These are phyloP conservation scores for Cisticola juncidis DNA, from an alignment of 2,113 vertebrate genomes.

Conservation along the genomic window DNA sequence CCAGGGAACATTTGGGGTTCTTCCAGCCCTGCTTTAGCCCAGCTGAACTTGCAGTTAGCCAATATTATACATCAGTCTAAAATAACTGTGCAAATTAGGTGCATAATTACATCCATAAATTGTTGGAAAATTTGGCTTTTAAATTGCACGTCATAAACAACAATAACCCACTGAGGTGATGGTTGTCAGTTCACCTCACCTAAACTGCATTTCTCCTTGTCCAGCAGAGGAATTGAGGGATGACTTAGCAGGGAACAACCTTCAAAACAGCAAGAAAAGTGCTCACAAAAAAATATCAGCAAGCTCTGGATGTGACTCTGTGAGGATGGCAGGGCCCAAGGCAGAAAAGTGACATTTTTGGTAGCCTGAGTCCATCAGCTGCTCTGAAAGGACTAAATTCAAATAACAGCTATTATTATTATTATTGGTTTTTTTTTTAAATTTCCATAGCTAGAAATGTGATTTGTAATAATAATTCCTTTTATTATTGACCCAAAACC, in stretches of 20 bases:
- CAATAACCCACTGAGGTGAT: constrained; percentile 14
- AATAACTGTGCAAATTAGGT: constrained; percentile 55
- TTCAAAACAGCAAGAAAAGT: not conserved
- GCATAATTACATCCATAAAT: constrained; percentile 42
- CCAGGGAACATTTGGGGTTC: not conserved
- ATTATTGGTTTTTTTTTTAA: not conserved
- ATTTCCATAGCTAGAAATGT: not conserved
- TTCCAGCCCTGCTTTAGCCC: constrained; percentile 9
- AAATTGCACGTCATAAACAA: constrained; percentile 44
- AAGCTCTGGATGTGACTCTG: not conserved
- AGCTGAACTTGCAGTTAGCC: not conserved
- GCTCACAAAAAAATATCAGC: not conserved
- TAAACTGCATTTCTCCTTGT: not conserved
- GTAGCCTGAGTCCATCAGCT: not conserved
- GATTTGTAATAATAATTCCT: not conserved
- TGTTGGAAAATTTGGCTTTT: constrained; percentile 52
- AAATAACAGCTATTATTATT: not conserved
- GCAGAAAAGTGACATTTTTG: not conserved
- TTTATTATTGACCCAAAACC: not conserved
- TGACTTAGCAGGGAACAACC: not conserved
- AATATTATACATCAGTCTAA: constrained; percentile 23
- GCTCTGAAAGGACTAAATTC: not conserved
- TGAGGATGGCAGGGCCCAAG: not conserved
- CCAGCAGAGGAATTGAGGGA: not conserved
- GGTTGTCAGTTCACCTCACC: constrained; percentile 8